A percentile compares a stretch with the other conserved stretches of the same genome.
Evolutionary conservation across 2,113 vertebrate genomes (phyloP).

Genomic region (Xiphophorus hellerii): DNA sequence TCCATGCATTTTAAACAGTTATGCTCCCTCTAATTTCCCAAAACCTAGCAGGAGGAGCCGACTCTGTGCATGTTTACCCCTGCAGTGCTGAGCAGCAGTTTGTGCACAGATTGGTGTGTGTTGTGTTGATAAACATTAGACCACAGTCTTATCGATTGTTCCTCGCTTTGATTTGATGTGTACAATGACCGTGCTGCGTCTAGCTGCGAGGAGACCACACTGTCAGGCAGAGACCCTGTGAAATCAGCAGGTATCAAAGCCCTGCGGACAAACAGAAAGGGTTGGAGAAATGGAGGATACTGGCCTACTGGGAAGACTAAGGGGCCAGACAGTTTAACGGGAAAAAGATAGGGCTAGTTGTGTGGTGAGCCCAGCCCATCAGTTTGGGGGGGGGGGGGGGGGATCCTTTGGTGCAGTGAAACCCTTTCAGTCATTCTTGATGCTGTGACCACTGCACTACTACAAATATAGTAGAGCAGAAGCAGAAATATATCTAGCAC

Average conservation of each 20-base stretch:
- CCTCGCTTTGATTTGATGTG: conserved; percentile 66
- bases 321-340: conserved; percentile 49
- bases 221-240: conserved; percentile 43
- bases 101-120: conserved; percentile 42
- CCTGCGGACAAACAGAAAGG: conserved; percentile 59
- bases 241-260: conserved; percentile 62
- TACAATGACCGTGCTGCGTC: conserved; percentile 53
- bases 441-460: conserved; percentile 1
- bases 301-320: conserved; percentile 48
- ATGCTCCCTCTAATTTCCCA: conserved; percentile 16
- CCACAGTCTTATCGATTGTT: conserved; percentile 60
- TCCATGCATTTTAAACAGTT: conserved; percentile 49
- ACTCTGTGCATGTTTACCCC: conserved; percentile 9
- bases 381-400: not conserved
- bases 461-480: conserved; percentile 12
- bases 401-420: not conserved
- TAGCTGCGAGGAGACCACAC: conserved; percentile 46
- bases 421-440: conserved; percentile 8
- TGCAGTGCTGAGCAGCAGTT: conserved; percentile 34
- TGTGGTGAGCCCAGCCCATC: conserved; percentile 4
- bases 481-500: conserved; percentile 11
- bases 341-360: conserved; percentile 19
- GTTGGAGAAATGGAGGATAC: conserved; percentile 43
- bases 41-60: conserved; percentile 6
- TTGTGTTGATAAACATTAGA: conserved; percentile 67